phyloP scores from a whole-genome alignment of 2,888 invertebrate species.

The Laothoe populi region DNA sequence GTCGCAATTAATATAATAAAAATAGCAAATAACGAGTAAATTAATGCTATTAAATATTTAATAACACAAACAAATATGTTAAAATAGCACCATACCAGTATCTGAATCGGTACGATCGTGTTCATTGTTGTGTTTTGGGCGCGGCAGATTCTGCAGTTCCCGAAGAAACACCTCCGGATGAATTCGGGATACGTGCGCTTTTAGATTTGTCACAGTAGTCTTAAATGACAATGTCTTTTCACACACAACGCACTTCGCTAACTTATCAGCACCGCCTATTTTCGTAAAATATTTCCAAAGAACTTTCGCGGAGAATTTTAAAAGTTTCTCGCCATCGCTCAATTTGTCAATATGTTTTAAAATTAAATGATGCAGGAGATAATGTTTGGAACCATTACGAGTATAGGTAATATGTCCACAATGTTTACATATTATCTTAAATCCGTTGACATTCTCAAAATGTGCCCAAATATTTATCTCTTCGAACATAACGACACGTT shows the following conservation, averaged over 20 bases:
- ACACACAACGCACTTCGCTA: constrained; percentile 29
- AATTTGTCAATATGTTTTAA: constrained; percentile 11
- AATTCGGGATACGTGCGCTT: constrained; percentile 26
- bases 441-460: background rate
- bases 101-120: background rate
- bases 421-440: background rate
- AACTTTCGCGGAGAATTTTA: background rate
- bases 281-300: constrained; percentile 24
- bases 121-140: background rate
- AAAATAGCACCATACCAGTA: constrained; percentile 4
- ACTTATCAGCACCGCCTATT: background rate
- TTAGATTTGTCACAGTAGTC: constrained; percentile 28
- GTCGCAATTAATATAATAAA: too few relatives aligned
- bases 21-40: too few relatives aligned
- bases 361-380: constrained; percentile 9
- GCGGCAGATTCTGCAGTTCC: background rate
- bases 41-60: too few relatives aligned
- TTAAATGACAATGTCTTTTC: constrained; percentile 23
- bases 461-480: constrained; percentile 3
- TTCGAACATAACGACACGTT: background rate
- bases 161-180: background rate
- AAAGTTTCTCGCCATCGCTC: background rate
- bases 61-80: background rate
- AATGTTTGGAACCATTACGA: constrained; percentile 18
- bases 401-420: constrained; percentile 5